These are phyloP conservation scores for Drosophila chauvacae DNA, from an alignment of 1,140 invertebrate species.

Conservation along the genomic window DNA sequence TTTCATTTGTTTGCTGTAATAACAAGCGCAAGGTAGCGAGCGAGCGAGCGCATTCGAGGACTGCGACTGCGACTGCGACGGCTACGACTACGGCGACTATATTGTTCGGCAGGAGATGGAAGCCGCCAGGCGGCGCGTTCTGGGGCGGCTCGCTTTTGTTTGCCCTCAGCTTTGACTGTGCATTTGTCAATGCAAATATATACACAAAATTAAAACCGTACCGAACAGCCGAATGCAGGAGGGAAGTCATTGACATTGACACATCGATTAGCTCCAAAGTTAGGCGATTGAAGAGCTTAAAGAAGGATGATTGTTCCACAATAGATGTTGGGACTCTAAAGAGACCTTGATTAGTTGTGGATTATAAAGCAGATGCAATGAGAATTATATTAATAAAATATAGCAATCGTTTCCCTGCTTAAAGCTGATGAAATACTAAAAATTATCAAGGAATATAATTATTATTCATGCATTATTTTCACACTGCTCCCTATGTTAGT, in stretches of 20 bases:
- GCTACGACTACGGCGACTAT: conserved; percentile 8
- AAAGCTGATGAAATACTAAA: too few relatives aligned
- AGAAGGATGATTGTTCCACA: not conserved
- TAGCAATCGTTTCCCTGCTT: too few relatives aligned
- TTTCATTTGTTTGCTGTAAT: conserved; percentile 83
- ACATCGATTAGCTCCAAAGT: conserved; percentile 16
- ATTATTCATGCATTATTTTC: not conserved
- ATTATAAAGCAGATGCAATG: not conserved
- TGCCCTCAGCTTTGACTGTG: conserved; percentile 61
- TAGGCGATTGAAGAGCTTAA: not conserved
- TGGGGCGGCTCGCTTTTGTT: conserved; percentile 34
- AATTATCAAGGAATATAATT: not conserved
- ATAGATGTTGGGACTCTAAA: not conserved
- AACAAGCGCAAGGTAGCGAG: conserved; percentile 72
- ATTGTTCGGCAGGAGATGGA: conserved; percentile 48
- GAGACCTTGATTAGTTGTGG: not conserved
- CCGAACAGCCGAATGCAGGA: not conserved
- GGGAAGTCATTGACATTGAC: conserved; percentile 44
- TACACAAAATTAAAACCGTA: conserved; percentile 41
- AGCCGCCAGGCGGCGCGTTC: conserved; percentile 14
- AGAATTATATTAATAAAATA: not conserved
- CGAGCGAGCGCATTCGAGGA: conserved; percentile 68
- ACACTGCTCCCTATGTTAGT: too few relatives aligned
- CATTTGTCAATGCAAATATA: conserved; percentile 66
- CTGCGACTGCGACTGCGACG: conserved; percentile 60